Conservation (phyloP, 1,140 invertebrate species). For the Bombus fervidus region DNA sequence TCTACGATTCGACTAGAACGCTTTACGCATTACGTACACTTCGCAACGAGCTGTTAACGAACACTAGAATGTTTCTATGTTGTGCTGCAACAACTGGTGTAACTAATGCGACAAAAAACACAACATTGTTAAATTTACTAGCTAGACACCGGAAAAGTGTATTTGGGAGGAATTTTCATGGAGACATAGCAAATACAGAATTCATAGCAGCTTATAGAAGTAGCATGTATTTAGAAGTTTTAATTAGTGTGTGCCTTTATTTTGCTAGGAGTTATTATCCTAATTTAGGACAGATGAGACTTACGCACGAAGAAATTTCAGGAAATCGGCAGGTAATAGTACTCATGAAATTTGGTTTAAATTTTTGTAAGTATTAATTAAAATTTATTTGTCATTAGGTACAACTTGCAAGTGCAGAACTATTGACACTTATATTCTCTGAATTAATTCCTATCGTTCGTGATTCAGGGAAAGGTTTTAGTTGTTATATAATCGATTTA, state of each 20-base stretch:
- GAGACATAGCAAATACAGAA: constrained; percentile 85
- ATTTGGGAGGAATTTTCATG: constrained; percentile 90
- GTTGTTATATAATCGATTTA: constrained; percentile 92
- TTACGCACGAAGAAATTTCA: constrained; percentile 88
- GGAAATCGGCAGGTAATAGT: constrained; percentile 87
- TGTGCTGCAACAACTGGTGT: constrained; percentile 88
- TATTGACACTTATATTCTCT: constrained; percentile 89
- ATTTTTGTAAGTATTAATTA: constrained; percentile 16
- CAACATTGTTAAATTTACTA: constrained; percentile 86
- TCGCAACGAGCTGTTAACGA: constrained; percentile 88
- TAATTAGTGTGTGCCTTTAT: constrained; percentile 91
- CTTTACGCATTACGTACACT: constrained; percentile 91
- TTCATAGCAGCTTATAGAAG: constrained; percentile 86
- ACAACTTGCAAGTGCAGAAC: constrained; percentile 90
- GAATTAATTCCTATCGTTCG: constrained; percentile 92
- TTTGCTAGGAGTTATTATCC: constrained; percentile 93
- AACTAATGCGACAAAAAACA: constrained; percentile 82
- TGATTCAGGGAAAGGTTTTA: constrained; percentile 91
- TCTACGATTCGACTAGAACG: constrained; percentile 90
- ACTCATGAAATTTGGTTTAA: neutral
- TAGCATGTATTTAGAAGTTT: constrained; percentile 92
- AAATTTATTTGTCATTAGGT: constrained; percentile 79
- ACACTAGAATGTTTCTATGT: constrained; percentile 89
- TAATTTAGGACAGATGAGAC: constrained; percentile 85
- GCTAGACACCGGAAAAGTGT: constrained; percentile 92